Conservation (phyloP, 2,888 invertebrate species). For the Thymelicus sylvestris region DNA sequence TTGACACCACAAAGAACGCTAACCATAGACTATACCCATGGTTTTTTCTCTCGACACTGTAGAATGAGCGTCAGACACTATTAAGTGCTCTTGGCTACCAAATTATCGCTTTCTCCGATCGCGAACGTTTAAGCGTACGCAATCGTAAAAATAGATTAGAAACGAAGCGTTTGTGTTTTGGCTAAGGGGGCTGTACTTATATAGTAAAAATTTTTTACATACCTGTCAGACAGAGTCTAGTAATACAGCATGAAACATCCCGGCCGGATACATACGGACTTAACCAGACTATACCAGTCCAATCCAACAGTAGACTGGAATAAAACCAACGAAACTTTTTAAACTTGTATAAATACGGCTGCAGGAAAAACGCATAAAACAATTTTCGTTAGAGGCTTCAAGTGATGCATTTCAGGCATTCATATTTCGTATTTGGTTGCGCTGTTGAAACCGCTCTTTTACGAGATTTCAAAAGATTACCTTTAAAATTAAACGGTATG, state of each 20-base stretch:
- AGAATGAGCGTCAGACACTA: too few relatives aligned
- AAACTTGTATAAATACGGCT: slow-evolving; percentile 26
- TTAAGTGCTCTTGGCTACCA: too few relatives aligned
- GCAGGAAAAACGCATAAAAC: slow-evolving; percentile 22
- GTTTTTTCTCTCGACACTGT: too few relatives aligned
- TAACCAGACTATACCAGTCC: background rate
- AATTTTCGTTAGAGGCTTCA: slow-evolving; percentile 22
- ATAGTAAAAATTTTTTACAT: too few relatives aligned
- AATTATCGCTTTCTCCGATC: too few relatives aligned
- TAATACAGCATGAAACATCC: background rate
- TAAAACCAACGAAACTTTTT: slow-evolving; percentile 16
- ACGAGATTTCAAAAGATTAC: slow-evolving; percentile 6
- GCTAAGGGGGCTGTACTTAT: too few relatives aligned
- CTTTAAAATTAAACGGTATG: slow-evolving; percentile 7
- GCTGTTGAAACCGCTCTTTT: slow-evolving; percentile 14
- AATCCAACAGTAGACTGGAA: slow-evolving; percentile 7
- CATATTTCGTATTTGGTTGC: slow-evolving; percentile 21
- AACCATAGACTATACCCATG: too few relatives aligned
- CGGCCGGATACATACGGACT: background rate
- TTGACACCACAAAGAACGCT: too few relatives aligned
- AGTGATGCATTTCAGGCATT: slow-evolving; percentile 23
- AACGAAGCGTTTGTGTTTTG: too few relatives aligned
- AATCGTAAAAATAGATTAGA: too few relatives aligned
- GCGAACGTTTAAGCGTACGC: too few relatives aligned
- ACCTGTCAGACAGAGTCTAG: too few relatives aligned